These are phyloP conservation scores for Clarias fuscus DNA, from an alignment of 2,797 vertebrate species.

Conservation along the genomic window DNA sequence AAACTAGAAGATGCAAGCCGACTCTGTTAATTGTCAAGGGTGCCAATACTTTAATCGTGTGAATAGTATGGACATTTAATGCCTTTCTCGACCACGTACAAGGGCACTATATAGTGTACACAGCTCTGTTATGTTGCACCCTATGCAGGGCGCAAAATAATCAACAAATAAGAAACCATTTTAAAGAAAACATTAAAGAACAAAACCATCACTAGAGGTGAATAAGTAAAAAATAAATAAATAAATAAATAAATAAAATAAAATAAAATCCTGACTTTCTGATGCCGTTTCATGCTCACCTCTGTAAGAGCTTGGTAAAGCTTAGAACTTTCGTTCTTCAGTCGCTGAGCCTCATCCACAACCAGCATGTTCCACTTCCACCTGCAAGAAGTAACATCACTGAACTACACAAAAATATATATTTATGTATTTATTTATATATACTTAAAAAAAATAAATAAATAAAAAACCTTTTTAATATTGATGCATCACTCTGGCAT, in stretches of 20 bases:
- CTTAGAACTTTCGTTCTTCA: slow-evolving; percentile 88
- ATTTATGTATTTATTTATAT: background rate
- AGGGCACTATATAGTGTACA: too few relatives aligned
- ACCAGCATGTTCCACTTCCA: slow-evolving; percentile 80
- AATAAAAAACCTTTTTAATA: slow-evolving; percentile 76
- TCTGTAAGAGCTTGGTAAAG: slow-evolving; percentile 82
- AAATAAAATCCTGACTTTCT: too few relatives aligned
- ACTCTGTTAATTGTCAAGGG: background rate
- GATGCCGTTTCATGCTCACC: slow-evolving; percentile 64
- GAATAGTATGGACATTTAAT: too few relatives aligned
- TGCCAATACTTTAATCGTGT: too few relatives aligned
- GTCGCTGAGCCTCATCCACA: slow-evolving; percentile 91
- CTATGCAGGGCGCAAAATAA: too few relatives aligned
- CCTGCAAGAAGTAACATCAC: slow-evolving; percentile 57
- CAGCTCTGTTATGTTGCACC: too few relatives aligned
- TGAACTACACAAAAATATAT: background rate
- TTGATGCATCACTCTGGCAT: slow-evolving; percentile 84
- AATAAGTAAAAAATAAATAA: background rate
- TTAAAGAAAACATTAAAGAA: background rate
- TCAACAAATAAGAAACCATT: too few relatives aligned
- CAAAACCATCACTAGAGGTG: background rate
- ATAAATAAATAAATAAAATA: too few relatives aligned
- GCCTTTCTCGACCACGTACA: too few relatives aligned
- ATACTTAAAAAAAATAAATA: background rate
- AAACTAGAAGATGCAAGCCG: background rate